These are phyloP conservation scores for Drosophila sordidula DNA, from an alignment of 2,888 invertebrate genomes.

Conservation along the genomic window DNA sequence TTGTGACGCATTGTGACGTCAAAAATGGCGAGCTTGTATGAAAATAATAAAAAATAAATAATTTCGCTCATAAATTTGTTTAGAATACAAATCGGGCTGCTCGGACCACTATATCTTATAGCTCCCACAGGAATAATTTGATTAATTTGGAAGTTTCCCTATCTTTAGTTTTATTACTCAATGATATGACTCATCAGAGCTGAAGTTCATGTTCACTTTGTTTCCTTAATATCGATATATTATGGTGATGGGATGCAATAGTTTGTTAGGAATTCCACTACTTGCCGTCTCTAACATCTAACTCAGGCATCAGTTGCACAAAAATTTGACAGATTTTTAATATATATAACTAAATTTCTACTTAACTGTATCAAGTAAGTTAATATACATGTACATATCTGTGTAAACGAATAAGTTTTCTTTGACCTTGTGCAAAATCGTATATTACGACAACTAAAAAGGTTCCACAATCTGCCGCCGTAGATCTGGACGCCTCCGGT, in stretches of 20 bases:
- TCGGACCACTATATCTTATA: too few species aligned
- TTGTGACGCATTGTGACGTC: too few species aligned
- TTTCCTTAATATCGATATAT: constrained; percentile 26
- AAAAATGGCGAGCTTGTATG: too few species aligned
- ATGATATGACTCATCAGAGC: too few species aligned
- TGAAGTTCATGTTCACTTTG: background rate
- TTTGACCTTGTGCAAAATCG: constrained; percentile 31
- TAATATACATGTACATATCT: background rate
- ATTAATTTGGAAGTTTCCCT: too few species aligned
- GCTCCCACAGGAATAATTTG: too few species aligned
- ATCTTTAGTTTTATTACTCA: too few species aligned
- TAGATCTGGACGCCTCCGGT: constrained; percentile 10
- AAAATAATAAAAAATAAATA: too few species aligned
- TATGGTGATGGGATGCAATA: constrained; percentile 5
- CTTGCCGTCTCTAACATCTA: constrained; percentile 20
- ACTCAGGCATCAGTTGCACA: constrained; percentile 18
- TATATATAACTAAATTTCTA: constrained; percentile 16
- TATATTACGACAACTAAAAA: constrained; percentile 2
- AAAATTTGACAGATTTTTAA: constrained; percentile 19
- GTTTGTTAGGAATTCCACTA: background rate
- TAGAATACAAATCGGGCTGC: too few species aligned
- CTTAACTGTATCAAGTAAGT: constrained; percentile 42
- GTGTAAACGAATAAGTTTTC: background rate
- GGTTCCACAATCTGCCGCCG: constrained; percentile 11
- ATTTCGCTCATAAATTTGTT: too few species aligned